A percentile compares a stretch with the other conserved stretches of the same genome.
Conservation (phyloP, 2,888 invertebrate species). For the Mesoligia furuncula region DNA sequence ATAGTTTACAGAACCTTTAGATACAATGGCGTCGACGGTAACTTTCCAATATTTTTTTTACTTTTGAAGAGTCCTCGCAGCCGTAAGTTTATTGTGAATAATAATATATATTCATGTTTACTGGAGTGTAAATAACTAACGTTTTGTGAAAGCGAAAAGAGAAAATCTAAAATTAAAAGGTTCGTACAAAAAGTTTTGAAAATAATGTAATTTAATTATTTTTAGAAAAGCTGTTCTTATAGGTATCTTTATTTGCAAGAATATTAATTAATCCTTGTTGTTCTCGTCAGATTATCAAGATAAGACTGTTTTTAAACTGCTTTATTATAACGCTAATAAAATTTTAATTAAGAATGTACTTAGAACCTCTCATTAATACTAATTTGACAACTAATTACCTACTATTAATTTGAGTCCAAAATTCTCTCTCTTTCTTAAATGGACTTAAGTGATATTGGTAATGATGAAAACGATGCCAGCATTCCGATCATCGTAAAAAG, state of each 20-base stretch:
- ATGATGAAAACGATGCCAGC: not conserved
- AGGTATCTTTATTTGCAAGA: not conserved
- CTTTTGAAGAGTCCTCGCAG: conserved; percentile 25
- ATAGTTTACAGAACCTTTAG: conserved; percentile 23
- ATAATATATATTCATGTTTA: conserved; percentile 41
- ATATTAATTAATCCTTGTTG: not conserved
- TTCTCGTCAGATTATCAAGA: not conserved
- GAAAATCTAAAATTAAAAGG: conserved; percentile 4
- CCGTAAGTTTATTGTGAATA: conserved; percentile 48
- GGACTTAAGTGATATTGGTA: not conserved
- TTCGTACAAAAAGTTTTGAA: not conserved
- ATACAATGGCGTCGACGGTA: conserved; percentile 11
- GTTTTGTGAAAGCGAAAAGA: conserved; percentile 22
- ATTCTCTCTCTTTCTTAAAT: not conserved
- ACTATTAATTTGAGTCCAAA: not conserved
- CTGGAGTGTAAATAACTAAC: conserved; percentile 25
- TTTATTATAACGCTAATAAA: conserved; percentile 9
- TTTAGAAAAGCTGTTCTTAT: not conserved
- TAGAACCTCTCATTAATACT: not conserved
- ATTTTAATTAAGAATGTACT: not conserved
- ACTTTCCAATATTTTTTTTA: conserved; percentile 22
- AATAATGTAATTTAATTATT: not conserved
- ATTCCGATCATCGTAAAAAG: not conserved
- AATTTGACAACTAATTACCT: conserved; percentile 10
- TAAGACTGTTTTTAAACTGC: not conserved